Evolutionary conservation across 2,888 invertebrate genomes (phyloP), one percentile per base, ranked within the genome.

Genomic region (Caenorhabditis sp.): DNA sequence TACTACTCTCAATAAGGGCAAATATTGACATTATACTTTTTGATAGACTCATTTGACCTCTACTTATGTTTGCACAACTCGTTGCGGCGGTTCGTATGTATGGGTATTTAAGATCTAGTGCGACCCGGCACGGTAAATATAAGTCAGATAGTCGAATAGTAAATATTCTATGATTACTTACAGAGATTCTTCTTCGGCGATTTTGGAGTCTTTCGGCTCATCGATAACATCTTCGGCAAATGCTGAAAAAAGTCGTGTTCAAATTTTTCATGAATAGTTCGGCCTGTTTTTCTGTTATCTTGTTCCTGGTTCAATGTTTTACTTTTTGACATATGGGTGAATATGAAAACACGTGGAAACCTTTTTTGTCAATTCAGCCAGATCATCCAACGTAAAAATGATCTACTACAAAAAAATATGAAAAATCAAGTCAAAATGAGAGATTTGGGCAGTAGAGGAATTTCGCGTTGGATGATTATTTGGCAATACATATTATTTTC

Each of bases 181-280:
- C 69, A 53, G 61, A 17, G 58, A 53, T n/a, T 69, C 69, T 37
- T 65, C 69, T 6, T 58, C 65, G 49, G 66, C 50, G 19, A 58
- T 63, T 54, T 67, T 67, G 49, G 31, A 67, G 10, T 31, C 31
- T 31, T 31, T 31, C n/a, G 71, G 66, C 12, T 75, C 81, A 21
- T 86, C 86, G 37, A 81, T 78, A 49, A 79, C 83, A 66, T 86
- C 88, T 58, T 85, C 83, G 24, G 78, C 78, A 61, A 78, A 67
- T 43, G 75, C 78, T 78, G 74, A 19, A 62, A 58, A 66, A 61
- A 26, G 23, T 55, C 24, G 14, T 12, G 12, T 43, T 43, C 31
- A 31, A 31, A 31, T 6, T 31, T 4, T 6, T 31, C 5, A 31
- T 6, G 10, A 31, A 31, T 31, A n/a, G n/a, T n/a, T n/a, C n/a